Percentiles rank a stretch among this genome's conserved stretches.
These are phyloP conservation scores for Neosilurus hyrtlii DNA, from an alignment of 2,797 vertebrate species.

Conservation along the genomic window DNA sequence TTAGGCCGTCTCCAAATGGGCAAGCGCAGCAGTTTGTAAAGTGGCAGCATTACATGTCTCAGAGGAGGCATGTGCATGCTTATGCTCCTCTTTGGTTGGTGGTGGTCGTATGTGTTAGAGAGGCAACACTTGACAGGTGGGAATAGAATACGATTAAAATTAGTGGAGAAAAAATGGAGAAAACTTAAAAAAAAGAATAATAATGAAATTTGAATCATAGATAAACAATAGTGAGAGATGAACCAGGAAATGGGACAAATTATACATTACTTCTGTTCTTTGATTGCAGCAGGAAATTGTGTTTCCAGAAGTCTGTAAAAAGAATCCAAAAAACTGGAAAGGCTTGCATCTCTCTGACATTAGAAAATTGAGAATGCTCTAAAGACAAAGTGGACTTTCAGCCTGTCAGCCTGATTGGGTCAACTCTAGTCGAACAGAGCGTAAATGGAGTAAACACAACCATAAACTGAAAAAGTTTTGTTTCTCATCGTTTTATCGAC, in stretches of 20 bases:
- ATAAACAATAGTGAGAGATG: neutral
- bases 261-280: neutral
- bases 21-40: too few species aligned
- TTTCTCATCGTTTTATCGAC: neutral
- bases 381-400: neutral
- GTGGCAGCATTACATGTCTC: too few species aligned
- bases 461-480: neutral
- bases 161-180: neutral
- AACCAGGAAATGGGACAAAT: neutral
- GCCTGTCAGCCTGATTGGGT: neutral
- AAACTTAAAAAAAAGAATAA: neutral
- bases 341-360: neutral
- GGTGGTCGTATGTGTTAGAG: too few species aligned
- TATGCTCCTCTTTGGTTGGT: too few species aligned
- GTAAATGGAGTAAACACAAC: conserved; percentile 9
- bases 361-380: neutral
- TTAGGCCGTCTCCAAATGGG: too few species aligned
- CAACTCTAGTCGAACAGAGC: neutral
- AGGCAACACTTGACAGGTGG: too few species aligned
- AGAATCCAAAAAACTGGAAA: neutral
- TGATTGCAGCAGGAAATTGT: neutral
- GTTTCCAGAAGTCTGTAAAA: neutral
- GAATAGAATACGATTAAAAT: too few species aligned
- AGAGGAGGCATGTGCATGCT: too few species aligned
- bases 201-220: neutral